Percentiles rank a stretch among this genome's conserved stretches.
phyloP scores from a whole-genome alignment of 2,113 vertebrate species.

The Lucifuga dentata region DNA sequence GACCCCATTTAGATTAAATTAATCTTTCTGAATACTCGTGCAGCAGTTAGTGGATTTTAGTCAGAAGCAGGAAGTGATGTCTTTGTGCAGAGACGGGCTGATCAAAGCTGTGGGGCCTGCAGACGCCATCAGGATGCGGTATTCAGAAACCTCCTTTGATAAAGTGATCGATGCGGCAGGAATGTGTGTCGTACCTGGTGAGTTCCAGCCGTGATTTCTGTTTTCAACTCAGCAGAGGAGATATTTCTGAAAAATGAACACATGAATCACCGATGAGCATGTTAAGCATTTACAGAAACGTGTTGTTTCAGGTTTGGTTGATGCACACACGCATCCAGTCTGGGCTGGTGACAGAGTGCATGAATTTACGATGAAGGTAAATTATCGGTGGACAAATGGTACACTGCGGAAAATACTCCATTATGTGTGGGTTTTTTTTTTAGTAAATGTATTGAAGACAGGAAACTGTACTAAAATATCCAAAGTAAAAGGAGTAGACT shows the following conservation, averaged over 20 bases:
- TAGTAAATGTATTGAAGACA: too few relatives aligned
- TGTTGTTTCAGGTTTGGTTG: constrained; percentile 89
- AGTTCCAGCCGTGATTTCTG: constrained; percentile 16
- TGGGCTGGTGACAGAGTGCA: constrained; percentile 98
- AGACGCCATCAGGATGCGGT: constrained; percentile 82
- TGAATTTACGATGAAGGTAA: constrained; percentile 99
- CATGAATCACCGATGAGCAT: too few relatives aligned
- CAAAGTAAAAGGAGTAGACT: too few relatives aligned
- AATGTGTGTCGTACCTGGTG: constrained; percentile 94
- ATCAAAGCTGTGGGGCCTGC: constrained; percentile 89
- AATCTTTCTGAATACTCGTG: too few relatives aligned
- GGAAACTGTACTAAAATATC: too few relatives aligned
- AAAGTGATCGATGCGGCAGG: constrained; percentile 91
- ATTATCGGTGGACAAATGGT: too few relatives aligned
- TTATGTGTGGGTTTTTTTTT: too few relatives aligned
- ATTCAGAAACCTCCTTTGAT: constrained; percentile 85
- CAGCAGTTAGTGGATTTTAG: too few relatives aligned
- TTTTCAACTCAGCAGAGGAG: neutral
- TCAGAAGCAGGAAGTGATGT: neutral
- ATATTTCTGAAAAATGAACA: too few relatives aligned
- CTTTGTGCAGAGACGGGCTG: constrained; percentile 85
- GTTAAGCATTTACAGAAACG: neutral
- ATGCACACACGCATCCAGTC: constrained; percentile 96
- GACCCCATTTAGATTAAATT: too few relatives aligned
- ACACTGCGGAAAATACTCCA: too few relatives aligned